A percentile compares a stretch with the other conserved stretches of the same genome.
Evolutionary conservation across 2,113 vertebrate species (phyloP).

Genomic region (Myotis brandtii): DNA sequence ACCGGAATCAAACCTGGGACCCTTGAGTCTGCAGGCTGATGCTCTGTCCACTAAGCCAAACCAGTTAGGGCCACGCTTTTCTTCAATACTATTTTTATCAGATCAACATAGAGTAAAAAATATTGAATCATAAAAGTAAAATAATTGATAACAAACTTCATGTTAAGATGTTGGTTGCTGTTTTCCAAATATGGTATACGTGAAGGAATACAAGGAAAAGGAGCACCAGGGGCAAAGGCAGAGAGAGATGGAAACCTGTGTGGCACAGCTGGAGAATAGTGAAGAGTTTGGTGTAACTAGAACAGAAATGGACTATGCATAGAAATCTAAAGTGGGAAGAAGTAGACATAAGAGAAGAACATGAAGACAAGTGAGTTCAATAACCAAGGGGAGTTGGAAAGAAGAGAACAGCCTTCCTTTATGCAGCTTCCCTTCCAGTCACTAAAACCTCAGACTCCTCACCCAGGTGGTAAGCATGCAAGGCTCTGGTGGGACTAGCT

Average conservation of each 20-base stretch:
- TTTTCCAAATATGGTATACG: not conserved
- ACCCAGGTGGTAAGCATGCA: not conserved
- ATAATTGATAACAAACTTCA: not conserved
- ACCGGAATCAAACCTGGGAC: too few relatives aligned
- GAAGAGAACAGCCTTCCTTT: not conserved
- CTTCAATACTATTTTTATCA: slow-evolving; percentile 22
- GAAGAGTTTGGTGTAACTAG: not conserved
- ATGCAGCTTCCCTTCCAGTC: not conserved
- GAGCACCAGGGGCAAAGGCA: not conserved
- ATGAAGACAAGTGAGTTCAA: not conserved
- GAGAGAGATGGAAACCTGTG: not conserved
- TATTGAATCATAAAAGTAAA: not conserved
- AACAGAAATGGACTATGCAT: not conserved
- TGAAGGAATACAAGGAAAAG: not conserved
- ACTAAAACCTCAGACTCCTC: not conserved
- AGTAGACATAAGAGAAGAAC: not conserved
- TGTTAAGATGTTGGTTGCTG: not conserved
- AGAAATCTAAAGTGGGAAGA: not conserved
- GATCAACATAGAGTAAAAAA: not conserved
- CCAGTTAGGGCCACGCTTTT: not conserved
- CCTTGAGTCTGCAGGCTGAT: too few relatives aligned
- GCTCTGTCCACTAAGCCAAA: too few relatives aligned
- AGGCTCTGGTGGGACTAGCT: not conserved
- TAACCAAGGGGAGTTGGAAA: not conserved
- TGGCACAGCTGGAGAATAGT: not conserved